Evolutionary conservation across 1,140 invertebrate genomes (phyloP), one percentile per base, ranked within the genome.

Genomic region (Prorops nasuta): DNA sequence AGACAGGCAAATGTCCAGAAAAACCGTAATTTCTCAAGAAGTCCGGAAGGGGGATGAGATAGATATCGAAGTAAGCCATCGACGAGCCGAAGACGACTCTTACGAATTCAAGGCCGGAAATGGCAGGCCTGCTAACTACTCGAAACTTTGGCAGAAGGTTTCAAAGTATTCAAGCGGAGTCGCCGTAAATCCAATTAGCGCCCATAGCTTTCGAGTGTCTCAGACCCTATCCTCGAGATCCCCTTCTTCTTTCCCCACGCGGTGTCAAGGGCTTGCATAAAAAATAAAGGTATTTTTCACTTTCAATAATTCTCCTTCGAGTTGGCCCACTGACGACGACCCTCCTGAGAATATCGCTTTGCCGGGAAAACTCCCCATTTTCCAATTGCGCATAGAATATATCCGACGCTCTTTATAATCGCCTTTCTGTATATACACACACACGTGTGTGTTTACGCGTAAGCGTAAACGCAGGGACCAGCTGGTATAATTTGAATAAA

Each of bases 171-270:
- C 58, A 46, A 49, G 53, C 58, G 48, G 56, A 61, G 54, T 60
- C 53, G 59, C 56, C 57, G 59, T 62, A 62, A 62, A 62, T 62
- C 59, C 59, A 62, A 62, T 62, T 62, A 62, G 54, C 59, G 54
- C 54, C 59, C 55, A 58, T 35, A 58, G 58, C 59, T 62, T 60
- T 62, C 49, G 56, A 62, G 59, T 60, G 54, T 53, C 51, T 61
- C 60, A 60, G n/a, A n/a, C 54, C 58, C 54, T 54, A 61, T n/a
- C n/a, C 59, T 61, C 51, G 46, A 60, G 48, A 41, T 61, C 55
- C 58, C 48, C 44, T 48, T 51, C 52, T 51, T 39, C 37, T 40
- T 15, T n/a, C n/a, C 39, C 48, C 49, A 51, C 48, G 50, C 59
- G 58, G 50, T 60, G 58, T 61, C 59, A 56, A 61, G 59, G 59